Base-by-base conservation (phyloP, 2,113 vertebrate genomes). In the Scatophagus argus region DNA sequence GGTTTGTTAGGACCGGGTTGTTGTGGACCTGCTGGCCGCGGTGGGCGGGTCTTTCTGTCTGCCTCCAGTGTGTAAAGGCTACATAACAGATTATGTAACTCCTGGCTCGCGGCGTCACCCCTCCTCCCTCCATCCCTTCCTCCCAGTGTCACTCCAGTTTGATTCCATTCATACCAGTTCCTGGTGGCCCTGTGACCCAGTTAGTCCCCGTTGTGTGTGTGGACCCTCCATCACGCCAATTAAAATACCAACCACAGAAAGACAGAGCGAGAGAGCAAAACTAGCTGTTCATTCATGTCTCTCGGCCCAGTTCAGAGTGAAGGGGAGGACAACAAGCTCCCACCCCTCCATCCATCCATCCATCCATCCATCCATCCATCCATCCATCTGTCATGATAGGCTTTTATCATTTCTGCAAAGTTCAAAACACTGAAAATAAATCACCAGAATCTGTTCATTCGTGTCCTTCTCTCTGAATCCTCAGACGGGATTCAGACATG, bases 121-220 rank as follows among this genome's bases (percentile, higher is more conserved):
- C 4, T 16, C 16, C 8, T 19, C 39, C 2, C 16, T 13, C 34
- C 14, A 10, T 59, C 21, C 21, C 58, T 47, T 52, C 2, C 47
- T 44, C 63, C 49, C 41, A 58, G 21, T 47, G 61, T 69, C 41
- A 56, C 36, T 46, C 62, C 68, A 83, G 68, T 77, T 55, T 83
- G 61, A 77, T 77, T 67, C 68, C 74, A 78, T 83, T 83, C 81
- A 78, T 63, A 34, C 69, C 81, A 74, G 76, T 36, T 79, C 32
- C 47, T n/a, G 31, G 7, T 67, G 61, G 54, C 63, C 55, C 81
- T 68, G 32, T 84, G 76, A 84, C 75, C 82, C 82, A 77, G 73
- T 27, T 75, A 52, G 23, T 43, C 32, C 63, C 63, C 16, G 44
- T 1, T 49, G 46, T 61, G 43, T 44, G 41, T 44, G 32, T 72